Evolutionary conservation across 2,797 vertebrate species (phyloP).

Genomic region (Lindbergichthys nudifrons): DNA sequence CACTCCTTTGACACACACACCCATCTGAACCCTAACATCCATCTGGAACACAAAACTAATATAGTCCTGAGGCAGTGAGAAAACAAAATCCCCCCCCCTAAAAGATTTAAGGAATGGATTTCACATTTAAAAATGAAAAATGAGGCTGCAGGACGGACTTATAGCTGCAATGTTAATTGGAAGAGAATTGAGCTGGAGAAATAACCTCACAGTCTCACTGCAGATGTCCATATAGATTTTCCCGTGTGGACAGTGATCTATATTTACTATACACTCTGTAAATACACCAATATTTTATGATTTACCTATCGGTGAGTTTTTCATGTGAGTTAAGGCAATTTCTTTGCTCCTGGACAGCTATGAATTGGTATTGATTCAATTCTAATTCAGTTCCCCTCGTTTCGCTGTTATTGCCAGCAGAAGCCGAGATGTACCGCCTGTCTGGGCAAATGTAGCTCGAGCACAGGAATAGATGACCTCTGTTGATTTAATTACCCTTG

Average conservation of each 20-base stretch:
- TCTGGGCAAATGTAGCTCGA: conserved; percentile 37
- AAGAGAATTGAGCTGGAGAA: conserved; percentile 71
- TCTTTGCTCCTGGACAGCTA: conserved; percentile 74
- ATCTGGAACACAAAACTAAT: conserved; percentile 61
- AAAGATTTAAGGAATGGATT: conserved; percentile 77
- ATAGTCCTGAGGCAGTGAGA: conserved; percentile 49
- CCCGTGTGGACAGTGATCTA: conserved; percentile 77
- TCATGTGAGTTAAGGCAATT: conserved; percentile 70
- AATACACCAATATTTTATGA: conserved; percentile 82
- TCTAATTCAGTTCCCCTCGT: conserved; percentile 77
- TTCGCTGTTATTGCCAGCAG: conserved; percentile 58
- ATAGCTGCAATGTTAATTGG: conserved; percentile 78
- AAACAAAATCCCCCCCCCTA: conserved; percentile 67
- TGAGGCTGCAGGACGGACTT: conserved; percentile 62
- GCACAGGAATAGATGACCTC: conserved; percentile 68
- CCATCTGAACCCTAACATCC: conserved; percentile 47
- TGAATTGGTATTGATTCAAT: conserved; percentile 83
- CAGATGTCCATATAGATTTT: conserved; percentile 77
- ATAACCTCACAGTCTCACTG: conserved; percentile 64
- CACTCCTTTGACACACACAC: conserved; percentile 31
- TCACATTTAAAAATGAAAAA: conserved; percentile 79
- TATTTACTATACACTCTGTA: conserved; percentile 75
- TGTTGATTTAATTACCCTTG: conserved; percentile 75
- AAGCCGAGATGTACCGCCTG: conserved; percentile 54
- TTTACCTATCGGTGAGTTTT: conserved; percentile 79